Base-by-base conservation (phyloP, 2,113 vertebrate species). In the Paracanthobrama guichenoti region DNA sequence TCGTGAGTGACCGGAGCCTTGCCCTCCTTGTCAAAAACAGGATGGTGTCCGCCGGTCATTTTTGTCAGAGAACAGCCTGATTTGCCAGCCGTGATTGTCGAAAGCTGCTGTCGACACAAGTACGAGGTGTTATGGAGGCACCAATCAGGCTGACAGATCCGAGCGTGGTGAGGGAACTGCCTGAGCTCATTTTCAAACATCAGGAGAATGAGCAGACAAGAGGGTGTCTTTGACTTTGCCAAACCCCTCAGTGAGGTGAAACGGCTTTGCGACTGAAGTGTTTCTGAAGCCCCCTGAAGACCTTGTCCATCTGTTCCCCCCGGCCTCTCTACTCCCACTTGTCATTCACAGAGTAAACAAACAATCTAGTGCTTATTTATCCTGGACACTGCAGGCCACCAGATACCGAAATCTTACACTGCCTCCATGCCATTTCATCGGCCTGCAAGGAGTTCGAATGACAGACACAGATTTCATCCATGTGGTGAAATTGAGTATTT, bases 271-370 rank as follows among this genome's bases (percentile, higher is more conserved):
- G 59, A 86, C 87, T 83, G 75, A 87, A 86, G 88, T 88, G 88
- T 87, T 87, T 67, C 84, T 80, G 79, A 79, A 88, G 78, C 88
- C 86, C 90, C 90, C 88, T 87, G 85, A 84, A 90, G 90, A 88
- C 86, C 87, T 31, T 6, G 86, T 91, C 91, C 92, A 93, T 93
- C 94, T 93, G 91, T 87, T 92, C 91, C 86, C 86, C 90, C 86
- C 57, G 89, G 89, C 90, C 91, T 89, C 87, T 91, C 85, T 88
- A 89, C 84, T 91, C 88, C 84, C 84, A 85, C 86, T 87, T 89
- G 90, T 90, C 86, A 90, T 91, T 89, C 84, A 87, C 74, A 55
- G 74, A 76, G 55, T 84, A 85, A 81, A 85, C 79, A 88, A 90
- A 88, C 89, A 86, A 90, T 90, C 78, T 75, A 12, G 84, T 64